Conservation (phyloP, 2,113 vertebrate species). For the Nansenia antarctica region DNA sequence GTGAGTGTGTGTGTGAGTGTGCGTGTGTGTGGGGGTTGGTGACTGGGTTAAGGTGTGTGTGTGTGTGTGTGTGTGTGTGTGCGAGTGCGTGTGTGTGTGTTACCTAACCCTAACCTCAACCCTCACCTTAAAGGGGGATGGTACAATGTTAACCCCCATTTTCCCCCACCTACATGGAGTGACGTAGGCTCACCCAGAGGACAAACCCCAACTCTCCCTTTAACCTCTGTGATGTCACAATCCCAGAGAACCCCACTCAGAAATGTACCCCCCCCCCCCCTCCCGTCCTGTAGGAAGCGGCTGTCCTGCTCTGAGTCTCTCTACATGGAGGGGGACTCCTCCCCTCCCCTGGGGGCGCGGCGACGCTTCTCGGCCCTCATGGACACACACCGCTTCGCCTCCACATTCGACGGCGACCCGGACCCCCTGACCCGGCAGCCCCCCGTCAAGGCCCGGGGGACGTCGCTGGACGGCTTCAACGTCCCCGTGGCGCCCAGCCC, state of each 20-base stretch:
- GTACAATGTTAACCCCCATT: background rate
- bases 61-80: background rate
- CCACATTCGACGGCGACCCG: constrained; percentile 78
- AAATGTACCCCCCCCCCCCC: background rate
- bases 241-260: too few relatives aligned
- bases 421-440: constrained; percentile 70
- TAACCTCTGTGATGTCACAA: too few relatives aligned
- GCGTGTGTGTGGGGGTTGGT: background rate
- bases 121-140: background rate
- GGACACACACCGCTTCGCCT: constrained; percentile 88
- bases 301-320: constrained; percentile 86
- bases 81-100: background rate
- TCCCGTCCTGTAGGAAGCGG: constrained; percentile 80
- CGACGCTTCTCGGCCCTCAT: constrained; percentile 89
- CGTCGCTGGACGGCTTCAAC: constrained; percentile 70
- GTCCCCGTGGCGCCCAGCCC: constrained; percentile 52
- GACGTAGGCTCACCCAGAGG: too few relatives aligned
- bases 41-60: background rate
- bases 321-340: constrained; percentile 85
- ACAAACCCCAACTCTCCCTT: too few relatives aligned
- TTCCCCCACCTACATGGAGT: too few relatives aligned
- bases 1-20: background rate
- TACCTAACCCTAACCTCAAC: background rate
- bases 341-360: constrained; percentile 85
- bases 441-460: constrained; percentile 63